These are phyloP conservation scores for Hirundo rustica DNA, from an alignment of 2,797 vertebrate species.

Conservation along the genomic window DNA sequence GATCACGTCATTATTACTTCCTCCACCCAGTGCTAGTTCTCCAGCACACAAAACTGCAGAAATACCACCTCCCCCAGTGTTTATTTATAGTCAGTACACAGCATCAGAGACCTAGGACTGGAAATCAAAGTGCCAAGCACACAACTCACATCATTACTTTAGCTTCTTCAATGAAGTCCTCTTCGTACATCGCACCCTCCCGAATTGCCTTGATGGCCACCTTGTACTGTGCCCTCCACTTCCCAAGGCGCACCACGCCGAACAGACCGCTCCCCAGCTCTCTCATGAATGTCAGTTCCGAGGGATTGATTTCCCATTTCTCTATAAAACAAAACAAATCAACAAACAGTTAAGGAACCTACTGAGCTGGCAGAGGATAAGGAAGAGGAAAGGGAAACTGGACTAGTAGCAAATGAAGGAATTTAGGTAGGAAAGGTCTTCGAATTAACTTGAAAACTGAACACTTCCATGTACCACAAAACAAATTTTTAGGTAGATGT, in stretches of 20 bases:
- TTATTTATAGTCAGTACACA: neutral
- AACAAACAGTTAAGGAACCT: neutral
- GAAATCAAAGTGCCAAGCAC: neutral
- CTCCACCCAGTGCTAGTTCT: neutral
- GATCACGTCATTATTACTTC: neutral
- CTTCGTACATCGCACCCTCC: conserved; percentile 92
- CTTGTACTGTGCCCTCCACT: conserved; percentile 86
- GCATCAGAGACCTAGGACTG: neutral
- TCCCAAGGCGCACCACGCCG: conserved; percentile 81
- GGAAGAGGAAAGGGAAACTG: neutral
- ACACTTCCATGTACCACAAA: neutral
- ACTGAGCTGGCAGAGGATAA: neutral
- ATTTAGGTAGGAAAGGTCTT: neutral
- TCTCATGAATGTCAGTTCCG: conserved; percentile 82
- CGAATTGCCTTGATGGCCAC: conserved; percentile 94
- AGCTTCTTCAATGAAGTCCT: conserved; percentile 97
- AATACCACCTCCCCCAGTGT: neutral
- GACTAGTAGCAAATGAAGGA: neutral
- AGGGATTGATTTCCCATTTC: conserved; percentile 85
- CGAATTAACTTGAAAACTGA: neutral
- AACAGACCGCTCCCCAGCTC: conserved; percentile 82
- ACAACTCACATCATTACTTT: conserved; percentile 94
- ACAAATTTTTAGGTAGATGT: neutral
- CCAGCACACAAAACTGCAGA: neutral
- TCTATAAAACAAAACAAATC: conserved; percentile 62